Base-by-base conservation (phyloP, 2,113 vertebrate genomes). In the Pluvianellus socialis region DNA sequence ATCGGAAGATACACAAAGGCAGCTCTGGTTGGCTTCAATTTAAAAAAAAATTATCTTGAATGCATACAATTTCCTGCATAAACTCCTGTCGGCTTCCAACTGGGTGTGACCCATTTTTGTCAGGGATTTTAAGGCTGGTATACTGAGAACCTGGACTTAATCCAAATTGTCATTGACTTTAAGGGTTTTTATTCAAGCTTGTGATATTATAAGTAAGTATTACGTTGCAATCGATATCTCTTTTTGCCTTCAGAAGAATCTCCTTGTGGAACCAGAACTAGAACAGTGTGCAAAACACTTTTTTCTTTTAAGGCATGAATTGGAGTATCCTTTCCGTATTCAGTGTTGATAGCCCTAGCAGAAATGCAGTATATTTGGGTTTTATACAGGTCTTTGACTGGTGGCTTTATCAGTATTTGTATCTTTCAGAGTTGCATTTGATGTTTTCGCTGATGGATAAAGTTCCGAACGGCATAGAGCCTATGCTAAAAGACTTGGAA, bases 381-480 rank as follows among this genome's bases (percentile, higher is more conserved):
- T 84, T 91, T 49, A 50, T 44, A 28, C 14, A 38, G 33, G 18
- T 80, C 23, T 90, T 94, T 80, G 71, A 44, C 52, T 79, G 47
- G 38, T 97, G 79, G 52, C 77, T 94, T 94, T 55, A 95, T 96
- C 79, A 80, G 49, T 95, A 21, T 97, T 98, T 97, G 6, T 98
- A 8, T 97, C 89, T 93, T 96, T 98, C 73, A 99, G 99, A 99
- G 96, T 96, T 99, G 85, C 99, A 99, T 96, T 98, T 99, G 96
- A 99, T 99, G 99, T 99, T 99, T 98, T 99, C 99, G 11, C 97
- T 99, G 84, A 99, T 99, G 99, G 99, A 99, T 98, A 99, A 99
- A 98, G 99, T 99, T 94, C 99, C 99, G 2, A 99, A 98, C 95
- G 99, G 99, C 76, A 99, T 99, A 86, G 99, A 99, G 91, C 99